Percentiles rank a stretch among this genome's conserved stretches.
These are phyloP conservation scores for Rhinoderma darwinii DNA, from an alignment of 2,113 vertebrate species.

Conservation along the genomic window DNA sequence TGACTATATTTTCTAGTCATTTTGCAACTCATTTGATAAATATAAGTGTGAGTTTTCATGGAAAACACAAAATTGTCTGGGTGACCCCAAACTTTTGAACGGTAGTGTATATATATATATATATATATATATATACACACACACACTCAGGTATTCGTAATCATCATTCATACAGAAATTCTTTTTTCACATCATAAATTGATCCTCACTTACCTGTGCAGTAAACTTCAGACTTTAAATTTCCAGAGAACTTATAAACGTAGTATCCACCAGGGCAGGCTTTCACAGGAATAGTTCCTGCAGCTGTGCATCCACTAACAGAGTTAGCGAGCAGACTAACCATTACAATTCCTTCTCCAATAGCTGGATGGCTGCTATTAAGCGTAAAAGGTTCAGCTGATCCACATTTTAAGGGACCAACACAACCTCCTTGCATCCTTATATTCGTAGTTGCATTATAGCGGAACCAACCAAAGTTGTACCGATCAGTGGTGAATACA, in stretches of 20 bases:
- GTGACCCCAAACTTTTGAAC: too few species aligned
- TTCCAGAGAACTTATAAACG: constrained; percentile 48
- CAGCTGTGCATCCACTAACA: constrained; percentile 13
- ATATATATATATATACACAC: too few species aligned
- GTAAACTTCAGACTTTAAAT: constrained; percentile 34
- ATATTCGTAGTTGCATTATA: constrained; percentile 28
- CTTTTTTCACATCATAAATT: too few species aligned
- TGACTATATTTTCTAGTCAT: too few species aligned
- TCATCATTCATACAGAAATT: too few species aligned
- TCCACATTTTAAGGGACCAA: constrained; percentile 45
- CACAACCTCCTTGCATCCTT: constrained; percentile 43
- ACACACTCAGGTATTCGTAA: too few species aligned
- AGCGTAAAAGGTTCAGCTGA: constrained; percentile 31
- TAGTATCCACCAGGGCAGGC: constrained; percentile 39
- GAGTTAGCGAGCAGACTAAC: neutral
- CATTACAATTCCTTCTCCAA: constrained; percentile 27
- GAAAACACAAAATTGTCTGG: too few species aligned
- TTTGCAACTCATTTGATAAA: too few species aligned
- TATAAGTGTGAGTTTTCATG: too few species aligned
- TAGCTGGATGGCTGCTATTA: constrained; percentile 32
- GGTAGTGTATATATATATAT: too few species aligned
- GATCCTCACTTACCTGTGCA: constrained; percentile 38
- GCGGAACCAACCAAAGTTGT: constrained; percentile 49
- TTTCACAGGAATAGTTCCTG: constrained; percentile 40
- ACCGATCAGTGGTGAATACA: constrained; percentile 42